These are phyloP conservation scores for Ichneumoninae sp. DNA, from an alignment of 2,888 invertebrate species.

Conservation along the genomic window DNA sequence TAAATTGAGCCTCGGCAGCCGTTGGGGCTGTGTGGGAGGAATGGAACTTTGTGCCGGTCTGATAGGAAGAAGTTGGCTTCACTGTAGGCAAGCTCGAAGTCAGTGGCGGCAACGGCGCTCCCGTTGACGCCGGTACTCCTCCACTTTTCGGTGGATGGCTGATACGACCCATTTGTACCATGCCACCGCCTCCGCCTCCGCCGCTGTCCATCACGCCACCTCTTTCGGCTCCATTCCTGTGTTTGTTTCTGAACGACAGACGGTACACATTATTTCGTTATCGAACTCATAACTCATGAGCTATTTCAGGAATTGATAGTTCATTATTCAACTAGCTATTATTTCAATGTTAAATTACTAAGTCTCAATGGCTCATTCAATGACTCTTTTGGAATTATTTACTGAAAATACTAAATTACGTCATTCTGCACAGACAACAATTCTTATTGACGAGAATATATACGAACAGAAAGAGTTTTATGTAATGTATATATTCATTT, in stretches of 20 bases:
- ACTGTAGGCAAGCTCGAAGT: constrained; percentile 79
- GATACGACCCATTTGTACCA: constrained; percentile 79
- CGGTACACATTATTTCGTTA: not conserved
- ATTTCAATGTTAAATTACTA: not conserved
- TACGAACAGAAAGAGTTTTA: no score
- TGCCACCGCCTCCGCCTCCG: constrained; percentile 70
- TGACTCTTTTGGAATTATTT: not conserved
- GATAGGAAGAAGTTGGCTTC: constrained; percentile 81
- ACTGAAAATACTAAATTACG: not conserved
- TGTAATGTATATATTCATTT: no score
- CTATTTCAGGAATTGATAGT: not conserved
- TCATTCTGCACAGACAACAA: not conserved
- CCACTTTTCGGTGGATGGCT: constrained; percentile 77
- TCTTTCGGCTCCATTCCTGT: constrained; percentile 81
- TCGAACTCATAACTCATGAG: not conserved
- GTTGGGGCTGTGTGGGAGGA: constrained; percentile 76
- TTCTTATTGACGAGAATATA: no score
- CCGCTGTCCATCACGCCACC: constrained; percentile 70
- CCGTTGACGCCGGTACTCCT: constrained; percentile 63
- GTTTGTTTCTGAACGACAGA: constrained; percentile 78
- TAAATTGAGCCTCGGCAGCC: constrained; percentile 65
- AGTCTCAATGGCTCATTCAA: not conserved
- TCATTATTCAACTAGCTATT: not conserved
- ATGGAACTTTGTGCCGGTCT: constrained; percentile 83
- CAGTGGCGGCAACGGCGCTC: constrained; percentile 75